Conservation (phyloP, 2,888 invertebrate species). For the Syrphus vitripennis region DNA sequence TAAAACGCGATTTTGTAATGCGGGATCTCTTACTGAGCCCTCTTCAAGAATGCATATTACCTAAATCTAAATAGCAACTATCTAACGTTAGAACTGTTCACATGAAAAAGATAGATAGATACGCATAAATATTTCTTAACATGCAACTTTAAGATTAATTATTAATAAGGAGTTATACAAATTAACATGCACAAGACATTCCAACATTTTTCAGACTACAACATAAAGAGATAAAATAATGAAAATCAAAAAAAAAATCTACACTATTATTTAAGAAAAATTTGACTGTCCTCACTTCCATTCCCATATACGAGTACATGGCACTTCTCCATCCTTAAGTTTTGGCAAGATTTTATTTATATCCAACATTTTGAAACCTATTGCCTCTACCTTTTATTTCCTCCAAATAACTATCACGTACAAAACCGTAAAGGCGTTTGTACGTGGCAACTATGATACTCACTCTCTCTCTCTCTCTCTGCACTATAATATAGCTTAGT, state of each 20-base stretch:
- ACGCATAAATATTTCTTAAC: no score
- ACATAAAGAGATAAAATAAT: not conserved
- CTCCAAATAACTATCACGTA: slow-evolving; percentile 59
- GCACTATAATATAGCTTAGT: not conserved
- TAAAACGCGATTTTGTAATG: no score
- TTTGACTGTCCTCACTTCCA: not conserved
- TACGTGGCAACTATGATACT: slow-evolving; percentile 61
- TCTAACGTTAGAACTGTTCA: no score
- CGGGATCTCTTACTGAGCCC: no score
- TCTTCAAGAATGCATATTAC: no score
- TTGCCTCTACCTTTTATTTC: not conserved
- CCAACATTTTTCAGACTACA: not conserved
- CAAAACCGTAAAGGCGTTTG: slow-evolving; percentile 52
- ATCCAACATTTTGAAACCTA: slow-evolving; percentile 33
- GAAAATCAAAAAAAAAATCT: not conserved
- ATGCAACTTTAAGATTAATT: slow-evolving; percentile 16
- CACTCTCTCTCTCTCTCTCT: no score
- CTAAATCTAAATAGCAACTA: no score
- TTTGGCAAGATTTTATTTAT: slow-evolving; percentile 43
- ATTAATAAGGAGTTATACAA: not conserved
- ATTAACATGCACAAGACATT: slow-evolving; percentile 6
- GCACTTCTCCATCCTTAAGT: not conserved
- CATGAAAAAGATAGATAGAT: no score
- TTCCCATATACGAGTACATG: no score
- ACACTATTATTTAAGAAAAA: not conserved